Conservation (phyloP, 2,888 invertebrate genomes). For the Ariolimax columbianus region DNA sequence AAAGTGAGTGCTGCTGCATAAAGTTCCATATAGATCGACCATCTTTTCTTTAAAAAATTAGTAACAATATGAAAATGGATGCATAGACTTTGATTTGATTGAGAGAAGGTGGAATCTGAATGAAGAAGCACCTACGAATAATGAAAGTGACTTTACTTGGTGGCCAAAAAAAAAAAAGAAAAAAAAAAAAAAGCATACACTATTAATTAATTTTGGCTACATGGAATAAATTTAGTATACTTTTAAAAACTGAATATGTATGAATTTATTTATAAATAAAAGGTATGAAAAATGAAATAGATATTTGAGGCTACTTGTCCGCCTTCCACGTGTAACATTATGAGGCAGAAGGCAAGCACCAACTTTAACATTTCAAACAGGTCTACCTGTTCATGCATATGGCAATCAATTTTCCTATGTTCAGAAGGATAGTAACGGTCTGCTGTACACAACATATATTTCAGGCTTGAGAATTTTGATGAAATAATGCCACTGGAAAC, state of each 20-base stretch:
- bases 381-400: neutral
- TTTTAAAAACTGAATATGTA: too few relatives aligned
- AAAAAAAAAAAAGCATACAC: neutral
- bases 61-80: neutral
- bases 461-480: neutral
- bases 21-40: neutral
- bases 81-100: conserved; percentile 6
- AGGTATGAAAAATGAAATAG: too few relatives aligned
- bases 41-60: neutral
- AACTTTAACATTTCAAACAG: neutral
- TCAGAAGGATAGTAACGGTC: neutral
- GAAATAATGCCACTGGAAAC: neutral
- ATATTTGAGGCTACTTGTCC: too few relatives aligned
- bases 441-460: neutral
- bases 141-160: neutral
- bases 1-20: neutral
- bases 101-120: neutral
- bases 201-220: neutral
- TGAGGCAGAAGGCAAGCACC: too few relatives aligned
- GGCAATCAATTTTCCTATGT: neutral
- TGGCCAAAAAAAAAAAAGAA: neutral
- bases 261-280: too few relatives aligned
- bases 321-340: too few relatives aligned
- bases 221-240: too few relatives aligned
- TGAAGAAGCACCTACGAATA: neutral